Evolutionary conservation across 2,113 vertebrate genomes (phyloP), one percentile per base, ranked within the genome.

Genomic region (Leptosomus discolor): DNA sequence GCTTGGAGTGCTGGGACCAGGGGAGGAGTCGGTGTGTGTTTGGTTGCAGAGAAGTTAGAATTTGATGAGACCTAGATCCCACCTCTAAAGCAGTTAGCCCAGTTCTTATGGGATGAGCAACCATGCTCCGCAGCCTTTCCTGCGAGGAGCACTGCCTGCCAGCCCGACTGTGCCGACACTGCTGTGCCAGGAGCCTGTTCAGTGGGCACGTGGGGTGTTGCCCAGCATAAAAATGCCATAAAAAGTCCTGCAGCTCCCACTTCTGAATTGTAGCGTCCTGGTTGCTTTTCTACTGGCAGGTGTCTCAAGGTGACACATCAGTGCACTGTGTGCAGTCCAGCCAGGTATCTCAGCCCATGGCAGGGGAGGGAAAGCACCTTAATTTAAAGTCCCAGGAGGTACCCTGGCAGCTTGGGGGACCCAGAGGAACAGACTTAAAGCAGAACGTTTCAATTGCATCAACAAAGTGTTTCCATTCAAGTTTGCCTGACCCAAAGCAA

Each of bases 1-100:
- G 53, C 29, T 16, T 0, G 2, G 43, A 36, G 34, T 23, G 6
- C 27, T 13, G 30, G 53, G 29, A 16, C 16, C 0, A 1, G 30
- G 21, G 37, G 23, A 41, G n/a, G 37, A 26, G 14, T 48, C 2
- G 0, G 5, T 36, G 37, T 51, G 43, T 4, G 1, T 64, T 64
- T 63, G 37, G 15, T 58, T 92, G 78, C 36, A 37, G 65, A 63
- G 56, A 16, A 36, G 27, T 11, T 43, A 34, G 61, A 57, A 27
- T 60, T 58, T 65, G 45, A 9, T 27, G 69, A 26, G 22, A 43
- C 37, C 17, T 32, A 22, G 12, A 11, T 48, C 12, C 63, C 23
- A 36, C 5, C 16, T 43, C 46, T 56, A 5, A 67, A 65, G 32
- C 24, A 13, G 19, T 46, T 32, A 41, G 15, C 37, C 48, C 21